These are phyloP conservation scores for Dusona sp. DNA, from an alignment of 2,888 invertebrate genomes.

Conservation along the genomic window DNA sequence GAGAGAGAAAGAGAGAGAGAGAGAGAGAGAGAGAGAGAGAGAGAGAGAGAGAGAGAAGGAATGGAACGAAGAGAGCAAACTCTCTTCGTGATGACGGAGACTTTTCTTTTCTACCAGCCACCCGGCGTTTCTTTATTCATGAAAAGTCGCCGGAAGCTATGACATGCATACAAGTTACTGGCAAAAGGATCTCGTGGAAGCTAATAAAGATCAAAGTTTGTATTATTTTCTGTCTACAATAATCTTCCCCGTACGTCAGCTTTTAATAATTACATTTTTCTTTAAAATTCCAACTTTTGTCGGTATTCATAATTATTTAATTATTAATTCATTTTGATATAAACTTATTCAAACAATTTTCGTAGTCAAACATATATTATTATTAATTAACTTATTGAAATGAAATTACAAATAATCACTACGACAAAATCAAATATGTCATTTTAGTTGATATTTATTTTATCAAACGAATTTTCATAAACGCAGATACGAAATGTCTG, in stretches of 20 bases:
- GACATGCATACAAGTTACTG: conserved; percentile 21
- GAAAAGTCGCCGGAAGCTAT: conserved; percentile 57
- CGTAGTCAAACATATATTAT: background rate
- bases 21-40: too few relatives aligned
- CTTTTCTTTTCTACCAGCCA: conserved; percentile 54
- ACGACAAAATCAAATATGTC: background rate
- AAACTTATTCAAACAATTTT: background rate
- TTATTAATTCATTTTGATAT: background rate
- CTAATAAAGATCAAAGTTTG: conserved; percentile 64
- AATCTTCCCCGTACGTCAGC: background rate
- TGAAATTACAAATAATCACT: background rate
- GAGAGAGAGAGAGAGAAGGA: too few relatives aligned
- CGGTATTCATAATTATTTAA: background rate
- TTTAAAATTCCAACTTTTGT: background rate
- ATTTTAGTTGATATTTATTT: background rate
- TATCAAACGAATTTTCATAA: background rate
- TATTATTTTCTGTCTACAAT: conserved; percentile 11
- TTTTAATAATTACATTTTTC: background rate
- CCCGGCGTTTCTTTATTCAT: conserved; percentile 65
- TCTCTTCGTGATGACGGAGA: conserved; percentile 45
- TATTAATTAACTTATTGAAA: background rate
- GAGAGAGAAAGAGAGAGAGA: too few relatives aligned
- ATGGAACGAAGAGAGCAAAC: background rate
- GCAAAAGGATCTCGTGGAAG: conserved; percentile 31
- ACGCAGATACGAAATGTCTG: background rate